Percentiles rank a stretch among this genome's conserved stretches.
These are phyloP conservation scores for Cercocebus atys DNA, from an alignment of 2,113 vertebrate species.

Conservation along the genomic window DNA sequence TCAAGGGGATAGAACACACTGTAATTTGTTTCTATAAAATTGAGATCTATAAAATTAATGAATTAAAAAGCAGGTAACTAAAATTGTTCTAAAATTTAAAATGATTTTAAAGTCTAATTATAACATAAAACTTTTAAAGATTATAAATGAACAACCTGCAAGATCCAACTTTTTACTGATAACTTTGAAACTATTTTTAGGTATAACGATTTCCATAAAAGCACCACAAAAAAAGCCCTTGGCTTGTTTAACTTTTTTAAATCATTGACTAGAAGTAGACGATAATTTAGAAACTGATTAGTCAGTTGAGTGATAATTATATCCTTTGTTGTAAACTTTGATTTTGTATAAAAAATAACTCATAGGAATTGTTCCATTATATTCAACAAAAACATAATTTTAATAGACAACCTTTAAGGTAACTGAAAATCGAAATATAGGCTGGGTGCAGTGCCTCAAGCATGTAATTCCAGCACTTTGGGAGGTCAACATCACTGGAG, in stretches of 20 bases:
- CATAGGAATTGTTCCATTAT: neutral
- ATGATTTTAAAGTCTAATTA: constrained; percentile 50
- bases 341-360: constrained; percentile 55
- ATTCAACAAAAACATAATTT: constrained; percentile 54
- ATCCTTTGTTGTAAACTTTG: neutral
- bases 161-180: constrained; percentile 40
- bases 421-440: constrained; percentile 33
- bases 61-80: constrained; percentile 24
- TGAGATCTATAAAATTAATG: neutral
- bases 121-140: constrained; percentile 39
- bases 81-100: constrained; percentile 47
- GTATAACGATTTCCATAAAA: constrained; percentile 19
- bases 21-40: constrained; percentile 22
- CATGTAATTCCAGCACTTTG: too few relatives aligned
- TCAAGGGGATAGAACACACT: neutral
- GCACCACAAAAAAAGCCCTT: neutral
- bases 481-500: too few relatives aligned
- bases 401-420: constrained; percentile 38
- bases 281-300: constrained; percentile 7
- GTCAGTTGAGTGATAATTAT: constrained; percentile 3
- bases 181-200: constrained; percentile 24
- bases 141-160: neutral
- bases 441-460: too few relatives aligned
- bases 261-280: constrained; percentile 32
- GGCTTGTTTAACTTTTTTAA: constrained; percentile 14